Evolutionary conservation across 2,888 invertebrate species (phyloP).

Genomic region (Geotrupes spiniger): DNA sequence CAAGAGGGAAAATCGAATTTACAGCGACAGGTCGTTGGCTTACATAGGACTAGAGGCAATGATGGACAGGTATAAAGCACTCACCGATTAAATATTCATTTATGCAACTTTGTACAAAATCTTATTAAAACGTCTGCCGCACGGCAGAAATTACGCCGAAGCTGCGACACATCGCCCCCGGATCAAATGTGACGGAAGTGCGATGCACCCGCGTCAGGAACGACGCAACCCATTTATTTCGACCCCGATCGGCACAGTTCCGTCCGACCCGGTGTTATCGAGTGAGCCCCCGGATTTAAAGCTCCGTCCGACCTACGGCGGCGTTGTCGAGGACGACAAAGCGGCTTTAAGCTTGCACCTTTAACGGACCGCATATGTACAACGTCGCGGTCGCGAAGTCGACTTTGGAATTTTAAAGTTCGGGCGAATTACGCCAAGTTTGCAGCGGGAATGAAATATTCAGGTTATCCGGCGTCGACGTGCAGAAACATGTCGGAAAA

Average conservation of each 20-base stretch:
- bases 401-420: neutral
- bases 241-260: conserved; percentile 20
- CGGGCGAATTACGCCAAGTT: neutral
- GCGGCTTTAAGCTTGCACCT: conserved; percentile 27
- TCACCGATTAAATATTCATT: neutral
- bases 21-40: conserved; percentile 39
- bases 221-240: conserved; percentile 17
- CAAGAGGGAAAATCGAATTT: conserved; percentile 22
- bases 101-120: no score
- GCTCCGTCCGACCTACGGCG: conserved; percentile 23
- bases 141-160: no score
- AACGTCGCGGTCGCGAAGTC: neutral
- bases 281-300: conserved; percentile 24
- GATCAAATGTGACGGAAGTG: conserved; percentile 16
- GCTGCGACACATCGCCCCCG: no score
- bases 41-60: conserved; percentile 41
- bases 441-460: no score
- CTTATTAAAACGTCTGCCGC: no score
- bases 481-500: no score
- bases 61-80: conserved; percentile 35
- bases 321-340: conserved; percentile 27
- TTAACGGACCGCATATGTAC: conserved; percentile 14
- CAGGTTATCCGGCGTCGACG: no score
- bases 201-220: conserved; percentile 12
- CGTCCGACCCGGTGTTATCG: conserved; percentile 21